These are phyloP conservation scores for Drosophila paramelanica DNA, from an alignment of 2,888 invertebrate species.

Conservation along the genomic window DNA sequence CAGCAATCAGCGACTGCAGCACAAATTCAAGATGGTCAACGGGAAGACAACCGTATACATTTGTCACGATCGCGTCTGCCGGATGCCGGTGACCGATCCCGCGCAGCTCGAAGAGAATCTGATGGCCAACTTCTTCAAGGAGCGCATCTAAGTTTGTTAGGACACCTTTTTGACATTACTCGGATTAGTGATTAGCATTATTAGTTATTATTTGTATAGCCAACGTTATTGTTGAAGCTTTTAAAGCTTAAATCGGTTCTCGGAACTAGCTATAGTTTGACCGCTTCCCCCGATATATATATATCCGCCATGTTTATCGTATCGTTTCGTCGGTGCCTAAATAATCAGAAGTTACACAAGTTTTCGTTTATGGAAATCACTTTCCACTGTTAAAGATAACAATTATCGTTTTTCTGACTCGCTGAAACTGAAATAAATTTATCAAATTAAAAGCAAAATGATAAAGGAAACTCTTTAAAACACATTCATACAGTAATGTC, in stretches of 20 bases:
- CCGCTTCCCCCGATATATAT: slow-evolving; percentile 20
- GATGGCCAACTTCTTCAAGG: slow-evolving; percentile 78
- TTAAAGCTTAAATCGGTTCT: slow-evolving; percentile 62
- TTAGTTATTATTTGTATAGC: slow-evolving; percentile 16
- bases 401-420: background rate
- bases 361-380: background rate
- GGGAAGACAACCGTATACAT: slow-evolving; percentile 84
- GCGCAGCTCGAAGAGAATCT: slow-evolving; percentile 81
- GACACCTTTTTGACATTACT: slow-evolving; percentile 39
- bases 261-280: slow-evolving; percentile 58
- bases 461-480: too few species aligned
- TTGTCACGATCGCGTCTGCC: slow-evolving; percentile 84
- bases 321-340: slow-evolving; percentile 4
- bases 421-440: background rate
- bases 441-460: background rate
- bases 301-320: slow-evolving; percentile 11
- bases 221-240: slow-evolving; percentile 53
- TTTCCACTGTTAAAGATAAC: background rate
- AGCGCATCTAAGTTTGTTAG: slow-evolving; percentile 49
- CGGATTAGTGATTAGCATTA: slow-evolving; percentile 39
- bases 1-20: slow-evolving; percentile 78
- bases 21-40: slow-evolving; percentile 84
- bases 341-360: slow-evolving; percentile 25
- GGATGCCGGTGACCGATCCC: slow-evolving; percentile 84
- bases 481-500: too few species aligned